Conservation (phyloP, 2,113 vertebrate species). For the Rana temporaria region DNA sequence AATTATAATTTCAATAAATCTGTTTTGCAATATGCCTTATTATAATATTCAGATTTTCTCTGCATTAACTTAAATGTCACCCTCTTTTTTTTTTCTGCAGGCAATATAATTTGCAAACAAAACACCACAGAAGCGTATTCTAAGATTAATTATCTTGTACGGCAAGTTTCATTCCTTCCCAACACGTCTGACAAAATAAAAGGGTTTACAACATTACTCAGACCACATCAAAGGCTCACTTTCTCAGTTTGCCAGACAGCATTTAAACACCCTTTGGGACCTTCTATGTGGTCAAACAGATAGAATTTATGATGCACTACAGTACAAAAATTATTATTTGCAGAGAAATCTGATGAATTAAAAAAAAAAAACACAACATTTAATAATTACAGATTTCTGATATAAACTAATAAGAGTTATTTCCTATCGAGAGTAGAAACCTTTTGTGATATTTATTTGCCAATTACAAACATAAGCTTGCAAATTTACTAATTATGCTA, state of each 20-base stretch:
- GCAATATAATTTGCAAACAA: constrained; percentile 56
- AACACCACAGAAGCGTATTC: not conserved
- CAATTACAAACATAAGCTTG: too few species aligned
- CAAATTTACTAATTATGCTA: too few species aligned
- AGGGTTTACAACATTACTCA: not conserved
- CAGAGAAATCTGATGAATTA: too few species aligned
- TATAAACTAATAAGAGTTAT: too few species aligned
- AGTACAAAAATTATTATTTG: too few species aligned
- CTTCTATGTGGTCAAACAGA: constrained; percentile 16
- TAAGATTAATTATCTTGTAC: constrained; percentile 26
- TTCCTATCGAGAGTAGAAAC: too few species aligned
- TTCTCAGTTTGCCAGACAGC: constrained; percentile 20
- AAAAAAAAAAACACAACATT: too few species aligned
- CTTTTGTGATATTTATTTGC: too few species aligned
- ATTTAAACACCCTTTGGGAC: constrained; percentile 14
- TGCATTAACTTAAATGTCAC: not conserved
- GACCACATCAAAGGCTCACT: constrained; percentile 11
- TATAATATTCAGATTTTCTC: constrained; percentile 58
- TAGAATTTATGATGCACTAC: not conserved
- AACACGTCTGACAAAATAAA: not conserved
- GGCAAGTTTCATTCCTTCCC: constrained; percentile 16
- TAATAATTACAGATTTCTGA: too few species aligned
- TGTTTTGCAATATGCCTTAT: constrained; percentile 67
- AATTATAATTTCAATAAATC: constrained; percentile 68
- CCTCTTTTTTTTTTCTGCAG: constrained; percentile 47